These are phyloP conservation scores for Penaeus vannamei DNA, from an alignment of 1,140 invertebrate species.

Conservation along the genomic window DNA sequence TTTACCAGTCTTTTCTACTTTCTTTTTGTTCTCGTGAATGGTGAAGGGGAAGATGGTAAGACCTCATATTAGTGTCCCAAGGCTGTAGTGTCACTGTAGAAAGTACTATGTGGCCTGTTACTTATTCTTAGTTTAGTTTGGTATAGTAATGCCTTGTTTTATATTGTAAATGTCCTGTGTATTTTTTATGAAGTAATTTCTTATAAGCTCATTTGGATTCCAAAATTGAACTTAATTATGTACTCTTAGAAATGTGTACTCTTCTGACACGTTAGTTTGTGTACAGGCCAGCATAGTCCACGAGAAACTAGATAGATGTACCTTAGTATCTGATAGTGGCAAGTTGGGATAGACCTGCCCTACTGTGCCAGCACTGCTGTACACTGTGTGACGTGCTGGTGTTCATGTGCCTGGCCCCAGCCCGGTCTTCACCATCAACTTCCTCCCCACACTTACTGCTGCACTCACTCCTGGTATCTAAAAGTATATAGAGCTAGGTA, in stretches of 20 bases:
- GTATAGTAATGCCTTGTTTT: constrained; percentile 26
- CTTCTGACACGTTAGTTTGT: constrained; percentile 38
- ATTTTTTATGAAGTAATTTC: neutral
- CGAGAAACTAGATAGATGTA: constrained; percentile 63
- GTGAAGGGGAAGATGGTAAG: constrained; percentile 66
- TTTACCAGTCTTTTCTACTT: constrained; percentile 65
- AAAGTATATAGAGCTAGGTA: neutral
- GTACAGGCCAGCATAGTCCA: constrained; percentile 62
- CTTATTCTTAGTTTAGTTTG: constrained; percentile 43
- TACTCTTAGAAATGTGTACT: neutral
- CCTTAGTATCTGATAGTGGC: constrained; percentile 65
- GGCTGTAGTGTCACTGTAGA: constrained; percentile 65
- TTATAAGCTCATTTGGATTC: neutral
- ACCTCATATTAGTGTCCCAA: constrained; percentile 65
- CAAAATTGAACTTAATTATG: constrained; percentile 13
- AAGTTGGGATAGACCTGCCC: constrained; percentile 61
- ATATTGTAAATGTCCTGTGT: constrained; percentile 48
- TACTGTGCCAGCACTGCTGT: constrained; percentile 56
- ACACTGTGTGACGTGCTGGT: constrained; percentile 53
- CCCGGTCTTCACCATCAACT: constrained; percentile 53
- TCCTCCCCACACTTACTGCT: constrained; percentile 60
- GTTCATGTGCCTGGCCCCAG: constrained; percentile 48
- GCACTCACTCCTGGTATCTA: constrained; percentile 45
- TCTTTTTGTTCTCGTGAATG: constrained; percentile 66
- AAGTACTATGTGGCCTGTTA: constrained; percentile 66